A percentile compares a stretch with the other conserved stretches of the same genome.
Conservation (phyloP, 2,797 vertebrate genomes). For the Spatula versicolor region DNA sequence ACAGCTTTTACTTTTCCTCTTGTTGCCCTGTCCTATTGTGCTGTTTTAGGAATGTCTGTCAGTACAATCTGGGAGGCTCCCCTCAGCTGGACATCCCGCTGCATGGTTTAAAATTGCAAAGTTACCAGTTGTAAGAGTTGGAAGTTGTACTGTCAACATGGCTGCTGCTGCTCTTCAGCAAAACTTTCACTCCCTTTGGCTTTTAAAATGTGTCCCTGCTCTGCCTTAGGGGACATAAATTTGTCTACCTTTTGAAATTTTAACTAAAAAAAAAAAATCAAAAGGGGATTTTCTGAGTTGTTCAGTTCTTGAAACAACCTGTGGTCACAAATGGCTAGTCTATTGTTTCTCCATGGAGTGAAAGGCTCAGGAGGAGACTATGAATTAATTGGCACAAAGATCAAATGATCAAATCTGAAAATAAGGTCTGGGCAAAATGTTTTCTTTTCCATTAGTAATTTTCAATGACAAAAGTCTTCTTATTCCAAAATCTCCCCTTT, state of each 20-base stretch:
- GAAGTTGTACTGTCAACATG: too few species aligned
- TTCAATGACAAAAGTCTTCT: not conserved
- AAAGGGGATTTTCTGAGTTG: not conserved
- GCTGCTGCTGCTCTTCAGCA: not conserved
- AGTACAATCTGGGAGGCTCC: not conserved
- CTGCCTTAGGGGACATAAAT: not conserved
- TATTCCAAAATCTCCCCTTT: not conserved
- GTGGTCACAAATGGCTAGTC: accelerated
- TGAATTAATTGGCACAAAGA: not conserved
- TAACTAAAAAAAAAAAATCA: not conserved
- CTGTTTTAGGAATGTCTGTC: not conserved
- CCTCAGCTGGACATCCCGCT: not conserved
- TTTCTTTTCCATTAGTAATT: not conserved
- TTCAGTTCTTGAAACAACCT: not conserved
- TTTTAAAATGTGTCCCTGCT: not conserved
- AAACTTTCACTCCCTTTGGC: not conserved
- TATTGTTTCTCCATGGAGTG: not conserved
- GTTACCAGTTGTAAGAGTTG: not conserved
- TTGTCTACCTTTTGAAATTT: not conserved
- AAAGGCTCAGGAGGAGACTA: not conserved
- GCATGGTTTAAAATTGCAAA: not conserved
- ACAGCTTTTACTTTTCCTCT: not conserved
- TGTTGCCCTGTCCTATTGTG: not conserved
- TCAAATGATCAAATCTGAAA: not conserved
- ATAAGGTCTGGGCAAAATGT: not conserved